phyloP scores from a whole-genome alignment of 2,888 invertebrate genomes.

The Volucella bombylans region DNA sequence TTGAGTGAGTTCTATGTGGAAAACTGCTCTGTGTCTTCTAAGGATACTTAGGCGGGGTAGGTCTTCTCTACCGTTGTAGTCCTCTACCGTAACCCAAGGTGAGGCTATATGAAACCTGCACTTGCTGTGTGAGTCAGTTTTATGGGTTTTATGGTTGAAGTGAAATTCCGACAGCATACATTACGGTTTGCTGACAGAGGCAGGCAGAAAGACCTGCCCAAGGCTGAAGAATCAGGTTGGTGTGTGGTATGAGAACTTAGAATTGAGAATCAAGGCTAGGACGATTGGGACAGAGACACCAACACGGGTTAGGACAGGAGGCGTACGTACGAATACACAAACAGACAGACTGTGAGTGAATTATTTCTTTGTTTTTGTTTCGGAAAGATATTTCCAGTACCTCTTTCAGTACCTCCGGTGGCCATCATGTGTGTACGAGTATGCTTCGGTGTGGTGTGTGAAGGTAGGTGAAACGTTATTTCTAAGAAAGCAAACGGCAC shows the following conservation, averaged over 20 bases:
- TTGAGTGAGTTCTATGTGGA: too few species aligned
- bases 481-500: slow-evolving; percentile 71
- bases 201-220: neutral
- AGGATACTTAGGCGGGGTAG: slow-evolving; percentile 60
- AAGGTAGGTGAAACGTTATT: slow-evolving; percentile 54
- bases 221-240: neutral
- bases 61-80: slow-evolving; percentile 18
- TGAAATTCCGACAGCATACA: slow-evolving; percentile 73
- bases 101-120: slow-evolving; percentile 67
- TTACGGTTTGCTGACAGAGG: slow-evolving; percentile 69
- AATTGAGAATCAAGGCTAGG: slow-evolving; percentile 51
- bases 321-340: slow-evolving; percentile 46
- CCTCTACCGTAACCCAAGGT: slow-evolving; percentile 54
- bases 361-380: slow-evolving; percentile 74
- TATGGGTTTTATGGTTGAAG: slow-evolving; percentile 74
- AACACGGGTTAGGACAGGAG: slow-evolving; percentile 66
- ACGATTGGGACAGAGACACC: slow-evolving; percentile 52
- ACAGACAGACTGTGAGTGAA: slow-evolving; percentile 71
- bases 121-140: slow-evolving; percentile 71
- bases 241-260: neutral
- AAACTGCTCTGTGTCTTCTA: slow-evolving; percentile 38
- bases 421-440: slow-evolving; percentile 1
- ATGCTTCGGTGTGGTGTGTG: slow-evolving; percentile 39
- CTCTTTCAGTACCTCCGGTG: neutral
- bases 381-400: slow-evolving; percentile 59